These are phyloP conservation scores for Atlantisia rogersi DNA, from an alignment of 2,113 vertebrate genomes.

Conservation along the genomic window DNA sequence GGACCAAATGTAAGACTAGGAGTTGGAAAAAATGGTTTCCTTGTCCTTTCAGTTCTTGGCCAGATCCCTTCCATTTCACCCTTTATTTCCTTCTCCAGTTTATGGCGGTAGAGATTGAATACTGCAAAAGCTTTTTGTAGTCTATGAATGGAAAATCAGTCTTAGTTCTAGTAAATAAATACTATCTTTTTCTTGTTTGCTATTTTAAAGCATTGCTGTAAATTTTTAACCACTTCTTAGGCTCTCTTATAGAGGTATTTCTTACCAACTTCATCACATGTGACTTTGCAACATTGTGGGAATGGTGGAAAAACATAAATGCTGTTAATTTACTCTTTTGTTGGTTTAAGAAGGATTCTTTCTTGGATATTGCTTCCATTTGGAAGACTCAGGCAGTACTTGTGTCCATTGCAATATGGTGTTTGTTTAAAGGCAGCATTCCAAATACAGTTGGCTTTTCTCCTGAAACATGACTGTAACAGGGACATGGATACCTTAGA, in stretches of 20 bases:
- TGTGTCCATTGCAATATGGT: background rate
- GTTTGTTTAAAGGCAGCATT: constrained; percentile 63
- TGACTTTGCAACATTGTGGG: background rate
- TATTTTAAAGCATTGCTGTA: background rate
- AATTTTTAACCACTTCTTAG: background rate
- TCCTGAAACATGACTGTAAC: constrained; percentile 47
- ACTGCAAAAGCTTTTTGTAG: constrained; percentile 29
- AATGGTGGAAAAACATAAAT: background rate
- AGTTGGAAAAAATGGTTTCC: background rate
- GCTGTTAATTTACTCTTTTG: background rate
- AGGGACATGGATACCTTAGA: constrained; percentile 44
- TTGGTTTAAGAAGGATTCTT: background rate
- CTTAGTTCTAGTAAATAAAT: background rate
- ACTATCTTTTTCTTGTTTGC: background rate
- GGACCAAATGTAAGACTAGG: background rate
- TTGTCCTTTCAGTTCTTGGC: background rate
- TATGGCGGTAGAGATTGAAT: background rate
- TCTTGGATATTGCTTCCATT: background rate
- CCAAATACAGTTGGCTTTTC: constrained; percentile 47
- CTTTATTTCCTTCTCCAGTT: background rate
- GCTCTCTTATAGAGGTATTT: background rate
- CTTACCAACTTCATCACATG: background rate
- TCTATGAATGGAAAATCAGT: constrained; percentile 31
- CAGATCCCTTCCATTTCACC: background rate
- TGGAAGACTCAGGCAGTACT: background rate